These are phyloP conservation scores for Cyclophora albipunctata DNA, from an alignment of 2,888 invertebrate genomes.

Conservation along the genomic window DNA sequence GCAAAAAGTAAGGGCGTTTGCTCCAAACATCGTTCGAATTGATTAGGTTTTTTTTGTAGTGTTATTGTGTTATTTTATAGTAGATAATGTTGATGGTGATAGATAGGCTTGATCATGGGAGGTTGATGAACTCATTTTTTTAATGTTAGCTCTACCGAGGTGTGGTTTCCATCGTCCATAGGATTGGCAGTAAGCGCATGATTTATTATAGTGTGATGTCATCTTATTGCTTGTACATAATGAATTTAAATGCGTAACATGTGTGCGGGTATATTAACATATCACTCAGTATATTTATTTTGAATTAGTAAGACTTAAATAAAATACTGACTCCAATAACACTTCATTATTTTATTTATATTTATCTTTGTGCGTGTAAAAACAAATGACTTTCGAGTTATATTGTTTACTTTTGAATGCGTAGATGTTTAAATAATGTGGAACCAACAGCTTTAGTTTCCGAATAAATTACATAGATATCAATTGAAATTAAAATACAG, in stretches of 20 bases:
- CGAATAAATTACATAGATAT: too few relatives aligned
- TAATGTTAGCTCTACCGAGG: conserved; percentile 7
- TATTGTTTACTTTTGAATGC: too few relatives aligned
- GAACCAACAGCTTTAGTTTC: too few relatives aligned
- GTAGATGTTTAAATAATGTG: too few relatives aligned
- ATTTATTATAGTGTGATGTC: conserved; percentile 11
- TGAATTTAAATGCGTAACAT: background rate
- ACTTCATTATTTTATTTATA: too few relatives aligned
- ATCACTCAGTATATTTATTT: too few relatives aligned
- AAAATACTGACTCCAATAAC: too few relatives aligned
- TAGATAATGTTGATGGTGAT: conserved; percentile 36
- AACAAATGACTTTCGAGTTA: too few relatives aligned
- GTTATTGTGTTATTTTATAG: conserved; percentile 23
- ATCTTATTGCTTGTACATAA: conserved; percentile 7
- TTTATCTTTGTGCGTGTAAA: too few relatives aligned
- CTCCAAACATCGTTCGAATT: conserved; percentile 48
- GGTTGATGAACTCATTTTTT: conserved; percentile 19
- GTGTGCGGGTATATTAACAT: background rate
- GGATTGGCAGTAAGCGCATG: conserved; percentile 11
- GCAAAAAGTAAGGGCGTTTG: conserved; percentile 51
- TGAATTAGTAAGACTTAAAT: too few relatives aligned
- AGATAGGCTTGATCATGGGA: conserved; percentile 15
- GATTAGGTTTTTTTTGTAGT: conserved; percentile 47
- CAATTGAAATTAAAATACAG: too few relatives aligned
- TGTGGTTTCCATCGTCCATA: conserved; percentile 4